Evolutionary conservation across 1,140 invertebrate genomes (phyloP), one percentile per base, ranked within the genome.

Genomic region (Myzus persicae): DNA sequence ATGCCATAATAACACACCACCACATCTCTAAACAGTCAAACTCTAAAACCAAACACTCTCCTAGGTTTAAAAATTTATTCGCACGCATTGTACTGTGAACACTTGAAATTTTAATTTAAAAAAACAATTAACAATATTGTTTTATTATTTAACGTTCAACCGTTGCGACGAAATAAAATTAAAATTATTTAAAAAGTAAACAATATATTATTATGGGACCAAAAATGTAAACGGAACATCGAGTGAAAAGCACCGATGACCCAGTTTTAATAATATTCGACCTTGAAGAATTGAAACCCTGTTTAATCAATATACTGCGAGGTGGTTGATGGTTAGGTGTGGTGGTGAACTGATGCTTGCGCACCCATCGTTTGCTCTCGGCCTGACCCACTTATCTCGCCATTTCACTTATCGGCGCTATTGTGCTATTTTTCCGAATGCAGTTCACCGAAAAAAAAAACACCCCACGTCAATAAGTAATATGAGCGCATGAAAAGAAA

Each of bases 271-370:
- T 40, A 22, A 84, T 40, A 59, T 38, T 11, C 76, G 76, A 92
- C 91, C 91, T 92, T 92, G 91, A 82, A 92, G 91, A 84, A 84
- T 84, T 84, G 44, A 46, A 48, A 81, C 67, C 76, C 67, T 46
- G 42, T 92, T 92, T 82, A 84, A 92, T 92, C 67, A 81, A 81
- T 92, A 92, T 51, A 40, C 46, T 76, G 59, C 44, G n/a, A 84
- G 76, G 76, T 46, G 91, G 90, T 81, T 48, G 67, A 38, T 46
- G 90, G 90, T 91, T 76, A 42, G 67, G 67, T 82, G 67, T 38
- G 76, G 76, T 24, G 76, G 76, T 84, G 36, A 46, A 44, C 42
- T 40, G 54, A 92, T 40, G 38, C 22, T 36, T 24, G 91, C 91
- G 44, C 91, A 24, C 76, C 36, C 40, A n/a, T 24, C 36, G 31